These are phyloP conservation scores for Drosophila arizonae DNA, from an alignment of 1,140 invertebrate species.

Conservation along the genomic window DNA sequence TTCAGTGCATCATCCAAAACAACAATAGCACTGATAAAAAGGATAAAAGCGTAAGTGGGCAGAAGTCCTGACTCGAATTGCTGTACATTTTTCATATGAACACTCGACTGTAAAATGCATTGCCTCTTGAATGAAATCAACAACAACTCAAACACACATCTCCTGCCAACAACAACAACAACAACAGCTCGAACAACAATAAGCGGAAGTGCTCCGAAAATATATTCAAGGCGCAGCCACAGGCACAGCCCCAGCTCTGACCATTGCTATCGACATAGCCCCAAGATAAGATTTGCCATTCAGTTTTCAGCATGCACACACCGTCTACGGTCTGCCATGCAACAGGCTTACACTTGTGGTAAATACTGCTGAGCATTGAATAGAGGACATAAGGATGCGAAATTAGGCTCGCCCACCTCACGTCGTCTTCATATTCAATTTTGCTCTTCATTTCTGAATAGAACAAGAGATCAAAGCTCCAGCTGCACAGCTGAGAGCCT, in stretches of 20 bases:
- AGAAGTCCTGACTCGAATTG: constrained; percentile 53
- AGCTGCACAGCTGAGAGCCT: too few species aligned
- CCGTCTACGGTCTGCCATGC: neutral
- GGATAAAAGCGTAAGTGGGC: constrained; percentile 57
- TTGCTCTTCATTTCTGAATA: too few species aligned
- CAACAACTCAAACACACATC: constrained; percentile 62
- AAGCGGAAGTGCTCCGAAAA: constrained; percentile 35
- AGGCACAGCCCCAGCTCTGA: constrained; percentile 10
- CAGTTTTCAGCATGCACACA: neutral
- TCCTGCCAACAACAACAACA: constrained; percentile 14
- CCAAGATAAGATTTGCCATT: constrained; percentile 18
- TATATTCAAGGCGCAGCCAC: constrained; percentile 32
- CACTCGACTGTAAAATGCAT: constrained; percentile 73
- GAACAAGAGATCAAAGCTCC: too few species aligned
- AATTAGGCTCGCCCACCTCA: too few species aligned
- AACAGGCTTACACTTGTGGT: constrained; percentile 10
- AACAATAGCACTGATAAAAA: constrained; percentile 53
- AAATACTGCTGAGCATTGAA: too few species aligned
- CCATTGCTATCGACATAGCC: constrained; percentile 50
- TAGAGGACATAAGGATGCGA: too few species aligned
- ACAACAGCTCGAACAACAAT: constrained; percentile 1
- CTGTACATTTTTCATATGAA: constrained; percentile 71
- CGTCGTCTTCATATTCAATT: too few species aligned
- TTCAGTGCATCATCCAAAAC: neutral
- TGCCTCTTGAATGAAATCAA: constrained; percentile 79